Percentiles rank a stretch among this genome's conserved stretches.
These are phyloP conservation scores for Tetropium fuscum DNA, from an alignment of 2,888 invertebrate species.

Conservation along the genomic window DNA sequence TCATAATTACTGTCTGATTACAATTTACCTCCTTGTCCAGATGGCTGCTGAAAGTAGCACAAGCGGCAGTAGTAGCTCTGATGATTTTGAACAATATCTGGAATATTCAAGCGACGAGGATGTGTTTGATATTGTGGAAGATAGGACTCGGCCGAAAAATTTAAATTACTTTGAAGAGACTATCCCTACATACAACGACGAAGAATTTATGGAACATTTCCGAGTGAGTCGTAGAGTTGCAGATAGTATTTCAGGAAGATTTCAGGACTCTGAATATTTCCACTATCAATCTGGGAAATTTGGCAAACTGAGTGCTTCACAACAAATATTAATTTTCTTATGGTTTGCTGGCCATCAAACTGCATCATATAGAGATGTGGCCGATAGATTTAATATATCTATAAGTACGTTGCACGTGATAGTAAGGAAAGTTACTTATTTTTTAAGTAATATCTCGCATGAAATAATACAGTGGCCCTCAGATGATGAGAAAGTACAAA, in stretches of 20 bases:
- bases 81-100: conserved; percentile 11
- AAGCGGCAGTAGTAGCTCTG: no score
- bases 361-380: conserved; percentile 29
- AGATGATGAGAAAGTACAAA: conserved; percentile 21
- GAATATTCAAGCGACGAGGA: conserved; percentile 19
- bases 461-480: conserved; percentile 27
- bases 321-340: conserved; percentile 2
- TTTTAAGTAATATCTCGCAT: conserved; percentile 20
- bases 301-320: conserved; percentile 5
- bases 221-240: conserved; percentile 24
- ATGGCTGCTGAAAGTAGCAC: no score
- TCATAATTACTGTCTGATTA: no score
- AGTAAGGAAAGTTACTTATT: conserved; percentile 20
- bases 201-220: conserved; percentile 33
- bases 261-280: conserved; percentile 11
- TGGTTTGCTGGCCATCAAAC: conserved; percentile 32
- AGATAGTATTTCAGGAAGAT: conserved; percentile 5
- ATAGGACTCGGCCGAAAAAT: conserved; percentile 23
- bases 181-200: conserved; percentile 23
- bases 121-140: not conserved
- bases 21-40: no score
- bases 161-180: conserved; percentile 22
- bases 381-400: conserved; percentile 26
- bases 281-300: not conserved
- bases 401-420: conserved; percentile 22